Conservation (phyloP, 2,113 vertebrate genomes). For the Entomyzon cyanotis region DNA sequence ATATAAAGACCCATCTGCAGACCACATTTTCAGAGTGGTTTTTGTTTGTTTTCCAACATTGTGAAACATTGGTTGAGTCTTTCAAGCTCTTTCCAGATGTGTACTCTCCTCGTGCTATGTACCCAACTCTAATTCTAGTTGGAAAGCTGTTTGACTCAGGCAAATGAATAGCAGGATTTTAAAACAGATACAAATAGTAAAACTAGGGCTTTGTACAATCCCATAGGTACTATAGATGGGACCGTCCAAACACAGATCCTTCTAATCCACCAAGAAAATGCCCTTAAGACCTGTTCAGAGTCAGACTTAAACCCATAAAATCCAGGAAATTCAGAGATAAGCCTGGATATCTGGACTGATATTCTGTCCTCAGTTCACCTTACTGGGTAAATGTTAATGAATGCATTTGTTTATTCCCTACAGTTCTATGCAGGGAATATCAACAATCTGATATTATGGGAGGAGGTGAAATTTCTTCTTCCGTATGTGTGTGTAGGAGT, state of each 20-base stretch:
- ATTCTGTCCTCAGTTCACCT: slow-evolving; percentile 73
- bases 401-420: slow-evolving; percentile 64
- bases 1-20: slow-evolving; percentile 49
- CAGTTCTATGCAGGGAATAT: slow-evolving; percentile 41
- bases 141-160: slow-evolving; percentile 57
- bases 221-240: slow-evolving; percentile 60
- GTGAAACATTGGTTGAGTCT: slow-evolving; percentile 34
- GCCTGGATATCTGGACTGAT: slow-evolving; percentile 58
- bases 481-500: slow-evolving; percentile 47
- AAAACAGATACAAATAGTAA: slow-evolving; percentile 65
- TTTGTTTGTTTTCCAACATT: slow-evolving; percentile 59
- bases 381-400: slow-evolving; percentile 65
- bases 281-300: slow-evolving; percentile 67
- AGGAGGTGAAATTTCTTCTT: slow-evolving; percentile 57
- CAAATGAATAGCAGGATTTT: slow-evolving; percentile 63
- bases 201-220: slow-evolving; percentile 50
- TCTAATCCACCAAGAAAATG: slow-evolving; percentile 68
- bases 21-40: slow-evolving; percentile 46
- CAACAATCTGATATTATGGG: slow-evolving; percentile 65
- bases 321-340: slow-evolving; percentile 70
- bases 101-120: background rate
- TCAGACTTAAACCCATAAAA: slow-evolving; percentile 68
- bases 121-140: slow-evolving; percentile 56
- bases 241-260: slow-evolving; percentile 50
- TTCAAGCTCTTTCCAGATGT: slow-evolving; percentile 51